phyloP scores from a whole-genome alignment of 2,113 vertebrate genomes.

The Microtus montanus region DNA sequence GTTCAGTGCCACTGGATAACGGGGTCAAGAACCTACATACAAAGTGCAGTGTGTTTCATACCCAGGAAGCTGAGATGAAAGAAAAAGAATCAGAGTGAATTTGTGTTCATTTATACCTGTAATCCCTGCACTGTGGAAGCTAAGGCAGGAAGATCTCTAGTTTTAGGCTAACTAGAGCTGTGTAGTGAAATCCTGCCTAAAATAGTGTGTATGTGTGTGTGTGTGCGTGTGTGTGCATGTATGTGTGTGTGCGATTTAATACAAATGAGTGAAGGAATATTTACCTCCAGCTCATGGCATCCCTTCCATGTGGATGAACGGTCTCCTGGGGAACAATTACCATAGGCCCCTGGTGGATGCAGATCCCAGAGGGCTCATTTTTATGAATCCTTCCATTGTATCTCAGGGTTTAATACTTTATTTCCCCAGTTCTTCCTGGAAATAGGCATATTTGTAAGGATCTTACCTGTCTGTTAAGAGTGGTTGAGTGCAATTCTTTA shows the following conservation, averaged over 20 bases:
- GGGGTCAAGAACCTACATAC: background rate
- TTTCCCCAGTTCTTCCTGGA: background rate
- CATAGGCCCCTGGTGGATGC: background rate
- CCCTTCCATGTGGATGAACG: background rate
- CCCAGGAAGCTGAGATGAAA: background rate
- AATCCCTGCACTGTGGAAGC: background rate
- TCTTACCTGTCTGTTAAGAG: background rate
- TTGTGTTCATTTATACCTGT: background rate
- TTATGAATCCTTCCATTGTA: background rate
- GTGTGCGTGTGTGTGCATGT: background rate
- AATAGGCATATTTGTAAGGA: background rate
- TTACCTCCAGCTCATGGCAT: background rate
- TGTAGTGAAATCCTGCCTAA: background rate
- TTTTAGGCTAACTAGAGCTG: background rate
- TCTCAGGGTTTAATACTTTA: background rate
- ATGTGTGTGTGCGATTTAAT: background rate
- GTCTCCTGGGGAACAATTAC: background rate
- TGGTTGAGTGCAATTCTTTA: background rate
- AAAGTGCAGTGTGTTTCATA: background rate
- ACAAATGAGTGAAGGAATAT: background rate
- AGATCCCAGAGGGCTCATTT: background rate
- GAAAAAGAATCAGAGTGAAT: background rate
- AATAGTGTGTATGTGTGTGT: background rate
- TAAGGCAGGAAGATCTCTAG: background rate
- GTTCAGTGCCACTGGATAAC: background rate